Conservation (phyloP, 2,888 invertebrate genomes). For the Tipula vernalis region DNA sequence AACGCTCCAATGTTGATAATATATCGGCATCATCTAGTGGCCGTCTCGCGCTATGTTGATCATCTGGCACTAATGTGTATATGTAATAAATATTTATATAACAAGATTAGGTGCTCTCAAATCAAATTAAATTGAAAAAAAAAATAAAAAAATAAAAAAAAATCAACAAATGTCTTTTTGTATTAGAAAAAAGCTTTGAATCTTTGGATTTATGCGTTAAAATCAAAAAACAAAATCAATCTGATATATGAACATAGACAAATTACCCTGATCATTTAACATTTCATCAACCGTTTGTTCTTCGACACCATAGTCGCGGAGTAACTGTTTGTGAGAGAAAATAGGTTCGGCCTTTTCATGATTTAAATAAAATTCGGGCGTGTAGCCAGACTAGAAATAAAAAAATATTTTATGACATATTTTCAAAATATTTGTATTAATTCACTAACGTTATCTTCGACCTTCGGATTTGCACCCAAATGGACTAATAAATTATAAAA, state of each 20-base stretch:
- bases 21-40: slow-evolving; percentile 56
- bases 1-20: slow-evolving; percentile 60
- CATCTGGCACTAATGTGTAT: slow-evolving; percentile 51
- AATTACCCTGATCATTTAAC: slow-evolving; percentile 65
- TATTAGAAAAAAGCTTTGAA: slow-evolving; percentile 5
- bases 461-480: slow-evolving; percentile 72
- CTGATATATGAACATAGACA: background rate
- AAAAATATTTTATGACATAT: background rate
- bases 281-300: slow-evolving; percentile 53
- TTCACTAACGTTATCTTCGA: slow-evolving; percentile 65
- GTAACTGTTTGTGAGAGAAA: slow-evolving; percentile 53
- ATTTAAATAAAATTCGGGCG: slow-evolving; percentile 66
- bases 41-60: slow-evolving; percentile 60
- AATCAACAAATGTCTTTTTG: slow-evolving; percentile 5
- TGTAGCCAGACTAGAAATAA: slow-evolving; percentile 39
- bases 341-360: slow-evolving; percentile 43
- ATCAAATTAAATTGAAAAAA: background rate
- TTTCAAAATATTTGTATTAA: slow-evolving; percentile 18
- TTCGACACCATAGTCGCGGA: slow-evolving; percentile 56
- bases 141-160: background rate
- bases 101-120: background rate
- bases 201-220: background rate
- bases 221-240: background rate
- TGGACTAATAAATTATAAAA: slow-evolving; percentile 75
- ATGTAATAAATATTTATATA: slow-evolving; percentile 6